Conservation (phyloP, 1,140 invertebrate genomes). For the Atta texana region DNA sequence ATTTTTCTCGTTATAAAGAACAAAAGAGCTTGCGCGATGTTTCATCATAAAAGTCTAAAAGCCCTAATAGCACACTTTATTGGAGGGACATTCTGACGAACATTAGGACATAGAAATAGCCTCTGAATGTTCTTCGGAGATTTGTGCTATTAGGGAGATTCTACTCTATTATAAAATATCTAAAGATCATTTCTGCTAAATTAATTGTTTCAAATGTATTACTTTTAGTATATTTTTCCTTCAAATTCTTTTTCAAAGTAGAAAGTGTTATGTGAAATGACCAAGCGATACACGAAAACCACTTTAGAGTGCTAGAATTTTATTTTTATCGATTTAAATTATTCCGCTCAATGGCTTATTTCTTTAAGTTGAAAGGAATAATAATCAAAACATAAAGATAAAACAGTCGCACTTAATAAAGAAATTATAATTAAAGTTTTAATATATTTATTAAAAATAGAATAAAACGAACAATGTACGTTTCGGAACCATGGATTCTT, state of each 20-base stretch:
- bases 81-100: no score
- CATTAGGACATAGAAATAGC: no score
- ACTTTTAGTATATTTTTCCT: background rate
- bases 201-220: background rate
- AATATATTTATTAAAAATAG: no score
- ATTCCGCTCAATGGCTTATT: background rate
- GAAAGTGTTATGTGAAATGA: background rate
- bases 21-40: background rate
- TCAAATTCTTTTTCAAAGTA: background rate
- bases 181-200: background rate
- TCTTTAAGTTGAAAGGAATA: background rate
- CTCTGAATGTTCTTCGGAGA: no score
- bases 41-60: background rate
- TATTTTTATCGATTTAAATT: background rate
- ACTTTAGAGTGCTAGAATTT: conserved; percentile 1
- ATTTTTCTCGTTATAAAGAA: background rate
- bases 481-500: no score
- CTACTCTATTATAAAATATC: background rate
- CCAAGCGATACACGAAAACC: background rate
- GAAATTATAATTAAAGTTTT: no score
- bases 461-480: no score
- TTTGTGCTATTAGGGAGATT: background rate
- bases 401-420: no score
- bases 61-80: no score
- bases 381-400: no score